Percentiles rank a stretch among this genome's conserved stretches.
Conservation (phyloP, 2,797 vertebrate species). For the Coreius guichenoti region DNA sequence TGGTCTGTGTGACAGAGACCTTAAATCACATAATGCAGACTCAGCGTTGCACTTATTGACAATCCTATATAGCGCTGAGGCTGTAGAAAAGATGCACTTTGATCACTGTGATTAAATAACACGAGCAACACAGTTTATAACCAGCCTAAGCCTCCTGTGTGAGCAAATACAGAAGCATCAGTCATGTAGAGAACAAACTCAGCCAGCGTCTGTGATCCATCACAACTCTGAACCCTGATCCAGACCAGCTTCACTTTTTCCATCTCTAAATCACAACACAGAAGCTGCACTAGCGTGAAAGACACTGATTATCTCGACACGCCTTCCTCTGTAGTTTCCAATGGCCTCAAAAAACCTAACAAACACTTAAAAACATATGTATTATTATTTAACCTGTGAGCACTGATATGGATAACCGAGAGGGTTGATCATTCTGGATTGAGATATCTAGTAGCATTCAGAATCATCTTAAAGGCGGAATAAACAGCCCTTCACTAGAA, state of each 20-base stretch:
- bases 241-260: background rate
- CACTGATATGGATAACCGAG: background rate
- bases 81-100: constrained; percentile 33
- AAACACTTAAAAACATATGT: background rate
- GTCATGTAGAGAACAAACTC: constrained; percentile 3
- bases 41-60: constrained; percentile 24
- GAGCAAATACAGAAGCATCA: background rate
- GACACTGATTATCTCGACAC: background rate
- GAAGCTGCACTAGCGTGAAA: background rate
- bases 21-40: constrained; percentile 29
- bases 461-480: background rate
- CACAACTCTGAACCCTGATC: background rate
- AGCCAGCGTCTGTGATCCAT: background rate
- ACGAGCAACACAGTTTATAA: constrained; percentile 20
- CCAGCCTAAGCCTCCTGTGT: background rate
- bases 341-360: background rate
- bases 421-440: background rate
- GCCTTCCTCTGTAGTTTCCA: background rate
- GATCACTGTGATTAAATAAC: constrained; percentile 42
- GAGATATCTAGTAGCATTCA: background rate
- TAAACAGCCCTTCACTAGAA: background rate
- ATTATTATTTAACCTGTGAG: background rate
- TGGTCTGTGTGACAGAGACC: constrained; percentile 3
- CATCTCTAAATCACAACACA: background rate
- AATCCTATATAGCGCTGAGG: constrained; percentile 22